Percentiles rank a stretch among this genome's conserved stretches.
Evolutionary conservation across 2,797 vertebrate species (phyloP).

Genomic region (Chromis chromis): DNA sequence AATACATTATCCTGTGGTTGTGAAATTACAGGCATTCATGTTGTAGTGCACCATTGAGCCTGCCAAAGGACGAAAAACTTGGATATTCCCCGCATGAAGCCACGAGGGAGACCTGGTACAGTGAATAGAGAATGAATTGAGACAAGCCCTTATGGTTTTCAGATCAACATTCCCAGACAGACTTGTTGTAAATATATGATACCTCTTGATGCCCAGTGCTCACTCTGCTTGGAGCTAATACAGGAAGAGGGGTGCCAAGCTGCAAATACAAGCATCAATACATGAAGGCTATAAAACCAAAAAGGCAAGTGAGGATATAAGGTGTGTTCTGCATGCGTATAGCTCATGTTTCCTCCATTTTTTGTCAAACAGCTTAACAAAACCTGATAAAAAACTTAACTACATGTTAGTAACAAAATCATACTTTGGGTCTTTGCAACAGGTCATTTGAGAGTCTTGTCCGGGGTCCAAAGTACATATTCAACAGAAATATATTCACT

Average conservation of each 20-base stretch:
- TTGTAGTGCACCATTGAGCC: slow-evolving; percentile 56
- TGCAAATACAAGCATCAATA: slow-evolving; percentile 51
- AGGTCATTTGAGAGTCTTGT: slow-evolving; percentile 68
- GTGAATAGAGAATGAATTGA: slow-evolving; percentile 47
- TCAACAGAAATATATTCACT: slow-evolving; percentile 68
- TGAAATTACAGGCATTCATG: slow-evolving; percentile 72
- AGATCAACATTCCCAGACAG: slow-evolving; percentile 78
- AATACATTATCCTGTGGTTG: slow-evolving; percentile 75
- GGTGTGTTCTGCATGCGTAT: slow-evolving; percentile 21
- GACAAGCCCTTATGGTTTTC: slow-evolving; percentile 68
- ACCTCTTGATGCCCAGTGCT: slow-evolving; percentile 58
- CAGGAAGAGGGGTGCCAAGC: slow-evolving; percentile 52
- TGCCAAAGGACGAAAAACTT: slow-evolving; percentile 57
- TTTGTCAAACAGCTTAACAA: slow-evolving; percentile 44
- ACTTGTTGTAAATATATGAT: slow-evolving; percentile 49
- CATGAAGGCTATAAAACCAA: slow-evolving; percentile 39
- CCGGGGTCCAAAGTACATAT: slow-evolving; percentile 68
- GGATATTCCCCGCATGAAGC: slow-evolving; percentile 45
- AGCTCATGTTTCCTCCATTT: slow-evolving; percentile 20
- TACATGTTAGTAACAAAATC: slow-evolving; percentile 39
- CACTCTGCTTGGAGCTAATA: slow-evolving; percentile 44
- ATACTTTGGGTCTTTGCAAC: slow-evolving; percentile 51
- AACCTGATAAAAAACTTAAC: slow-evolving; percentile 26
- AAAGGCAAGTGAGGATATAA: slow-evolving; percentile 33
- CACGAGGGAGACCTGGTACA: slow-evolving; percentile 55